phyloP scores from a whole-genome alignment of 2,113 vertebrate genomes.

The Xyrauchen texanus region DNA sequence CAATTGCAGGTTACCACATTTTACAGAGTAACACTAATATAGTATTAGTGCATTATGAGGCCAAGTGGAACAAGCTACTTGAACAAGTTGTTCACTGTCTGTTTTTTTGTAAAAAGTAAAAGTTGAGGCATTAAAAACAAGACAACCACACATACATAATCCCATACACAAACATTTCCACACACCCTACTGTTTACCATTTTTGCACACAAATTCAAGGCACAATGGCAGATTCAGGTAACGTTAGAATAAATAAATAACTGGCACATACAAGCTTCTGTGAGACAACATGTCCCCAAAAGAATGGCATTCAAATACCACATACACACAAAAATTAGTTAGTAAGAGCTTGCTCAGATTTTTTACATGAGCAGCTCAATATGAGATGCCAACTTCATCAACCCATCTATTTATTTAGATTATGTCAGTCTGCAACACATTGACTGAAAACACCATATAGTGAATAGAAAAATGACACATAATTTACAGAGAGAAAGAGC shows the following conservation, averaged over 20 bases:
- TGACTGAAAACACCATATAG: conserved; percentile 20
- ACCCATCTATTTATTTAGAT: conserved; percentile 13
- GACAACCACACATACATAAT: background rate
- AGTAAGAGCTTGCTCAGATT: conserved; percentile 9
- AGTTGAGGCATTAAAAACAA: too few relatives aligned
- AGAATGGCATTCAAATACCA: conserved; percentile 19
- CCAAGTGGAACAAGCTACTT: conserved; percentile 56
- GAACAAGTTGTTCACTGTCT: conserved; percentile 39
- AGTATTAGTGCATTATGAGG: conserved; percentile 67
- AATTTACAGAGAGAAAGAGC: conserved; percentile 1
- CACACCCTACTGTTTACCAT: background rate
- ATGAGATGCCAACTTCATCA: conserved; percentile 24
- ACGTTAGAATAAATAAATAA: background rate
- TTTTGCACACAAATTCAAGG: background rate
- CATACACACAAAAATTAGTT: conserved; percentile 12
- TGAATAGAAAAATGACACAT: conserved; percentile 3
- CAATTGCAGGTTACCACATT: too few relatives aligned
- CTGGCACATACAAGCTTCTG: background rate
- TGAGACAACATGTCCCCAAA: background rate
- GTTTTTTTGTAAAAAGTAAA: conserved; percentile 3
- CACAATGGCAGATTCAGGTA: conserved; percentile 5
- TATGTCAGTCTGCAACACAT: conserved; percentile 3
- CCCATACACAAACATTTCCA: background rate
- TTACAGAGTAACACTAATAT: background rate
- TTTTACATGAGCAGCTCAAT: conserved; percentile 27